Conservation (phyloP, 1,140 invertebrate genomes). For the Penaeus japonicus region DNA sequence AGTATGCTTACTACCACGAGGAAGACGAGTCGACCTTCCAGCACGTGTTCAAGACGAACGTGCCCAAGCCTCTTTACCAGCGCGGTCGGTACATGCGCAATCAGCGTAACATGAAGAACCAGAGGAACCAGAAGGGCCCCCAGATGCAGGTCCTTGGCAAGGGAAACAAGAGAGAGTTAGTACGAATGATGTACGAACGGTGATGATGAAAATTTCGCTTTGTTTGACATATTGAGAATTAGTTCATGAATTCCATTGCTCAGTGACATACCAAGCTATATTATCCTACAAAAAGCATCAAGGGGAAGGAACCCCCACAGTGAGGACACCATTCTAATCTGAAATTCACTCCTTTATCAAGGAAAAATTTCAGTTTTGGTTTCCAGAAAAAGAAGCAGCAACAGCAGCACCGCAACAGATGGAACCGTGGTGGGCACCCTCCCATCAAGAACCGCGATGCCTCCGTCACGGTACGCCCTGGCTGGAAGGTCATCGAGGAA, state of each 20-base stretch:
- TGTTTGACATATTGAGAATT: background rate
- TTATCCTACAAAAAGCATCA: too few relatives aligned
- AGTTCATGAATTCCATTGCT: background rate
- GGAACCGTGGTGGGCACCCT: constrained; percentile 75
- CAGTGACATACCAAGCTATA: background rate
- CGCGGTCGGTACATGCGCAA: constrained; percentile 85
- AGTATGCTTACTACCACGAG: constrained; percentile 97
- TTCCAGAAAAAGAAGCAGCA: constrained; percentile 59
- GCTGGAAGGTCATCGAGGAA: constrained; percentile 98
- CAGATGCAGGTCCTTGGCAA: constrained; percentile 68
- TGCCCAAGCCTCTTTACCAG: constrained; percentile 90
- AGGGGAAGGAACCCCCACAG: too few relatives aligned
- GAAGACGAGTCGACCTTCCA: constrained; percentile 99
- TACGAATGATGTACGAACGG: background rate
- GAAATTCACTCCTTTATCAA: background rate
- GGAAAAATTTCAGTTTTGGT: constrained; percentile 33
- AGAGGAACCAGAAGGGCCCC: constrained; percentile 68
- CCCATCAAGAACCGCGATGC: constrained; percentile 97
- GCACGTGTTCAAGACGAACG: constrained; percentile 91
- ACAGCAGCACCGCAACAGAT: constrained; percentile 68
- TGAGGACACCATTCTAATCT: background rate
- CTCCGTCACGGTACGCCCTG: constrained; percentile 94
- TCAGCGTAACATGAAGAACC: constrained; percentile 72
- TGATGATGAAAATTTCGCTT: too few relatives aligned
- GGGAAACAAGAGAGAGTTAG: constrained; percentile 66